Evolutionary conservation across 2,113 vertebrate genomes (phyloP).

Genomic region (Atractosteus spatula): DNA sequence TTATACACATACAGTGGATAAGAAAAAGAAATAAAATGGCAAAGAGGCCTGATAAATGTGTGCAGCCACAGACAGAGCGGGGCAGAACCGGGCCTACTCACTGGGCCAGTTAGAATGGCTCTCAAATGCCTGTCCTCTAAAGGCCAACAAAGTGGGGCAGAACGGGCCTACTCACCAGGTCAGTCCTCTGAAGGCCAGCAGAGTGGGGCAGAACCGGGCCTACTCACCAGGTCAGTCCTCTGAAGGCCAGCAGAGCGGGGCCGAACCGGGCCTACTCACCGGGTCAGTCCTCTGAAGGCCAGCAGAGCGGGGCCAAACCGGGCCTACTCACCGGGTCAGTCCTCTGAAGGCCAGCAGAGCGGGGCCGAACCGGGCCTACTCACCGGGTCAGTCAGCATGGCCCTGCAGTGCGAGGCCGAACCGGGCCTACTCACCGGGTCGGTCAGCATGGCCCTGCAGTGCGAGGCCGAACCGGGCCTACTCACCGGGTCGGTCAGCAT

Average conservation of each 20-base stretch:
- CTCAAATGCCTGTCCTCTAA: constrained; percentile 86
- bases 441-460: background rate
- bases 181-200: background rate
- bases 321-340: too few relatives aligned
- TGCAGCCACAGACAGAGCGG: too few relatives aligned
- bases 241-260: background rate
- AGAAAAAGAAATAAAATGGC: too few relatives aligned
- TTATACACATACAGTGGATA: too few relatives aligned
- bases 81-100: constrained; percentile 63
- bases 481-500: constrained; percentile 98
- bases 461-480: constrained; percentile 34
- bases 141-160: constrained; percentile 63
- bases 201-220: background rate
- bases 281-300: background rate
- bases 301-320: background rate
- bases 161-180: background rate
- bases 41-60: too few relatives aligned
- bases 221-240: background rate
- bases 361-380: constrained; percentile 54
- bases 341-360: background rate
- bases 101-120: constrained; percentile 97
- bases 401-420: constrained; percentile 86
- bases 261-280: background rate
- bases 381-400: constrained; percentile 97
- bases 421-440: constrained; percentile 84